Evolutionary conservation across 2,888 invertebrate genomes (phyloP).

Genomic region (Yponomeuta malinellus): DNA sequence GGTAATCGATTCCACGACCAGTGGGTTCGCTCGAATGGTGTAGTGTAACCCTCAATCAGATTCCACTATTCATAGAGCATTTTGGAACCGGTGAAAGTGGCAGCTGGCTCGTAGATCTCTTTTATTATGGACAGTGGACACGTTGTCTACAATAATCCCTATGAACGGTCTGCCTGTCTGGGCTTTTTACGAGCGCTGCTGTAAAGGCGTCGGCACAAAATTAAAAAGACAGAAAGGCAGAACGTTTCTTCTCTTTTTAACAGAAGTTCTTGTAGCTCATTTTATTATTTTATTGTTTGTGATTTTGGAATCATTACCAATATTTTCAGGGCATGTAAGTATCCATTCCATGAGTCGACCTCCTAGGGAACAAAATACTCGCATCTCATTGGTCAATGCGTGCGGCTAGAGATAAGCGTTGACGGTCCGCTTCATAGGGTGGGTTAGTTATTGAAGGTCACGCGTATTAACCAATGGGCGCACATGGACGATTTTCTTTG

Average conservation of each 20-base stretch:
- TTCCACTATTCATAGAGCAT: not conserved
- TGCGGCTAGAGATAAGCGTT: too few relatives aligned
- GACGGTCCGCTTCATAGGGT: too few relatives aligned
- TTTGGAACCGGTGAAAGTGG: slow-evolving; percentile 6
- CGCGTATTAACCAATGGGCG: too few relatives aligned
- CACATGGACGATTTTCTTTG: too few relatives aligned
- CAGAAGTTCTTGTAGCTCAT: not conserved
- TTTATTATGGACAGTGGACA: slow-evolving; percentile 2
- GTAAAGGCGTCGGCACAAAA: not conserved
- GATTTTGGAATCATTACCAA: too few relatives aligned
- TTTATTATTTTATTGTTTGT: not conserved
- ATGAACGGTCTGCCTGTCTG: not conserved
- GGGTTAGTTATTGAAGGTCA: too few relatives aligned
- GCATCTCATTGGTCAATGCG: too few relatives aligned
- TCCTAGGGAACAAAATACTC: too few relatives aligned
- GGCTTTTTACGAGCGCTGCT: not conserved
- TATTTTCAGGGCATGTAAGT: too few relatives aligned
- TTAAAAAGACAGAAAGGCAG: not conserved
- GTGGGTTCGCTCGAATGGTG: not conserved
- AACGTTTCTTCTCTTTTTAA: not conserved
- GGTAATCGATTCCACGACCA: not conserved
- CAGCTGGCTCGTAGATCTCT: not conserved
- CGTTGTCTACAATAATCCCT: not conserved
- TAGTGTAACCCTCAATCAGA: not conserved
- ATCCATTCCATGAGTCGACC: too few relatives aligned